Conservation (phyloP, 2,797 vertebrate genomes). For the Lerista edwardsae region DNA sequence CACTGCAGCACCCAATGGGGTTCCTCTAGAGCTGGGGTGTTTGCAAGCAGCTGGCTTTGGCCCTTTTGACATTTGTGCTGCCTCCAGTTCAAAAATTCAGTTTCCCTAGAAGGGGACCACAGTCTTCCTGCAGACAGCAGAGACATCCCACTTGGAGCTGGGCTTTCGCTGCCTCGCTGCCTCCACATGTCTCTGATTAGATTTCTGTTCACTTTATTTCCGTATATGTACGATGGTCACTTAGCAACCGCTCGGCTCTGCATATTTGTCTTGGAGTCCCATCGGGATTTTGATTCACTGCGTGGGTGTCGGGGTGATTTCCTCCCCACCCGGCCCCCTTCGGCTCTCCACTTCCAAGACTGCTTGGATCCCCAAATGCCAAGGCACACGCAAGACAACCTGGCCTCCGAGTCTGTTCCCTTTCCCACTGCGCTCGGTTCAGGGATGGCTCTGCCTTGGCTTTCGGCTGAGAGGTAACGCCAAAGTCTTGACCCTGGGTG, state of each 20-base stretch:
- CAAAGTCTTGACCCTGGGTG: not conserved
- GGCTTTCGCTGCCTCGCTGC: not conserved
- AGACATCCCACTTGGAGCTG: not conserved
- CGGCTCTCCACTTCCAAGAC: not conserved
- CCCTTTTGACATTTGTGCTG: too few relatives aligned
- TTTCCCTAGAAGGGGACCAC: not conserved
- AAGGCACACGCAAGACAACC: not conserved
- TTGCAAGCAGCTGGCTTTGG: too few relatives aligned
- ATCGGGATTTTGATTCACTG: not conserved
- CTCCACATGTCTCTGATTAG: conserved; percentile 46
- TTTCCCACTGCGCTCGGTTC: not conserved
- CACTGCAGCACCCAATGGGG: too few relatives aligned
- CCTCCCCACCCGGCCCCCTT: not conserved
- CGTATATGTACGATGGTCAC: conserved; percentile 16
- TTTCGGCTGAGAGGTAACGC: not conserved
- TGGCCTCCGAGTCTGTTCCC: not conserved
- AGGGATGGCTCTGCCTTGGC: not conserved
- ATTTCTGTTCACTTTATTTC: conserved; percentile 33
- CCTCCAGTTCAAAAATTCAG: too few relatives aligned
- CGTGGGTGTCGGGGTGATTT: conserved; percentile 5
- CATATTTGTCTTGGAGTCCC: conserved; percentile 17
- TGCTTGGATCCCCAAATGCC: not conserved
- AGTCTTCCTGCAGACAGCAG: not conserved
- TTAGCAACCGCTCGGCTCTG: conserved; percentile 31
- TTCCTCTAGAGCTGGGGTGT: too few relatives aligned